Conservation (phyloP, 2,113 vertebrate species). For the Channa maculata region DNA sequence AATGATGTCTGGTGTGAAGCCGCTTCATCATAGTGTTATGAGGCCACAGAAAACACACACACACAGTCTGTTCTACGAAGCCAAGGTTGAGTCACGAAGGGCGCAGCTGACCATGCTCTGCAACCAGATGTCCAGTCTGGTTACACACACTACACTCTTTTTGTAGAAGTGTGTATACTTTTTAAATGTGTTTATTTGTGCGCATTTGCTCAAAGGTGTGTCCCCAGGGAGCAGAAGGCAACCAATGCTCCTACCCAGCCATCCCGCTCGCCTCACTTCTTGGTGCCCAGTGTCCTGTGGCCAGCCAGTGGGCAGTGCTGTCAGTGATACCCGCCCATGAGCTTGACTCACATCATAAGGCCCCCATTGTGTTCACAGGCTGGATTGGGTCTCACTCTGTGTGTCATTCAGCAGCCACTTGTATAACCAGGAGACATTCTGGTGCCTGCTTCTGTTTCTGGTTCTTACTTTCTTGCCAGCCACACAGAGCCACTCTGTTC, state of each 20-base stretch:
- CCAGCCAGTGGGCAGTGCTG: constrained; percentile 71
- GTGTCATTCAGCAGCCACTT: constrained; percentile 80
- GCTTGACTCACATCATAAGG: constrained; percentile 81
- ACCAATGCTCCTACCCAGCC: constrained; percentile 47
- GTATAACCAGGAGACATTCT: constrained; percentile 82
- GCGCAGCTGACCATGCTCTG: constrained; percentile 52
- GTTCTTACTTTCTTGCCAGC: constrained; percentile 67
- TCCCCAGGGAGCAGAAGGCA: constrained; percentile 54
- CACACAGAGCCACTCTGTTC: constrained; percentile 76
- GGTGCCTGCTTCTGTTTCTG: constrained; percentile 81
- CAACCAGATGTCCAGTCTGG: constrained; percentile 41
- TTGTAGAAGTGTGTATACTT: constrained; percentile 28
- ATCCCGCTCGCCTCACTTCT: constrained; percentile 47
- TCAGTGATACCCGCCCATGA: constrained; percentile 75
- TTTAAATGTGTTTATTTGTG: constrained; percentile 37
- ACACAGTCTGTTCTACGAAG: constrained; percentile 62
- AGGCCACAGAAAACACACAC: constrained; percentile 62
- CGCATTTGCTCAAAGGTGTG: constrained; percentile 3
- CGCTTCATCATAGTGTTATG: constrained; percentile 66
- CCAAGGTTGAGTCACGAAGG: constrained; percentile 62
- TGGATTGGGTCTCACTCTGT: constrained; percentile 80
- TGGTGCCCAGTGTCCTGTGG: constrained; percentile 68
- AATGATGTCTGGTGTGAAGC: constrained; percentile 73
- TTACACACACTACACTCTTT: constrained; percentile 13
- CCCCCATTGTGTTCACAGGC: constrained; percentile 78